Base-by-base conservation (phyloP, 1,140 invertebrate species). In the Chironomus tepperi region DNA sequence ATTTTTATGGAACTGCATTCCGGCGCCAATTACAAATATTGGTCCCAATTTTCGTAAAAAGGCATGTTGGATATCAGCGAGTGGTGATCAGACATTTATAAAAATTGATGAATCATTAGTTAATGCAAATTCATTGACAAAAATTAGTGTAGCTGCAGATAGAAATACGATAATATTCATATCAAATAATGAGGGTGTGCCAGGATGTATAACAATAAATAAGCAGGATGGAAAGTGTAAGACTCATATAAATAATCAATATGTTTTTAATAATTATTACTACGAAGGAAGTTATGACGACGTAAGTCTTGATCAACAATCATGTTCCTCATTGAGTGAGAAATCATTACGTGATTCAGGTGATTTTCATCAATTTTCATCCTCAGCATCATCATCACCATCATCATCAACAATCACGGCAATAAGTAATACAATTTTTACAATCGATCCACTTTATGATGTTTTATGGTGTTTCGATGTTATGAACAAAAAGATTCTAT, bases 31-130 rank as follows among this genome's bases (percentile, higher is more conserved):
- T 9, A 89, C 93, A 80, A 80, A 93, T 67, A 85, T 94, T 70
- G 93, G 93, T 0, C 88, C 91, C 0, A 86, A 87, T 70, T 88
- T 88, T 85, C 91, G 89, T 7, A 88, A 94, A 77, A 88, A 93
- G 79, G 96, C 95, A 0, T 95, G 93, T 2, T 98, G 95, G 95
- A 88, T 98, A 42, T 91, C 92, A 2, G 96, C 96, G 18, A 94
- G 94, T 42, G 95, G 93, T 0, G 96, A 98, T 85, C 93, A 97
- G 82, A 98, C 97, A 2, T 97, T 94, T 78, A 85, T 99, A 16
- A 95, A 96, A 83, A 89, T 97, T 65, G 96, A 98, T 79, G 95
- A 98, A 82, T 90, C 89, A 43, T 84, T 97, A 8, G 95, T 99
- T 73, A 98, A 96, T 82, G 91, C 92, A 2, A 89, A 94, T 74